Conservation (phyloP, 2,888 invertebrate species). For the Leptogaster cylindrica region DNA sequence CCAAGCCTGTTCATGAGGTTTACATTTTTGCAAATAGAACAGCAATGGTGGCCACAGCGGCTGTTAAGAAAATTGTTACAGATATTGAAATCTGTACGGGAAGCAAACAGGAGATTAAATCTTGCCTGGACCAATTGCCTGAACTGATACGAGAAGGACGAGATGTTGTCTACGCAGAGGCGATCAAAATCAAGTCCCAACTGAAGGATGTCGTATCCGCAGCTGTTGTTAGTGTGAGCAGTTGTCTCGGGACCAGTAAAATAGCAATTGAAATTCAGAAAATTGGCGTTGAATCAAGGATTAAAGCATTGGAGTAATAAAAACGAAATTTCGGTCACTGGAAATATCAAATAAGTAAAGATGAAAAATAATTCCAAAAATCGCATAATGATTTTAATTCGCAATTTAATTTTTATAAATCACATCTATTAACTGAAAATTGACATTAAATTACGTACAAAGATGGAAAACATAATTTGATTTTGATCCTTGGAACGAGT, state of each 20-base stretch:
- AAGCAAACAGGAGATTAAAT: not conserved
- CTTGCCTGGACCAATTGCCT: not conserved
- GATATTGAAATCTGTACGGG: not conserved
- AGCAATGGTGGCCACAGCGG: constrained; percentile 5
- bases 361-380: too few relatives aligned
- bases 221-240: not conserved
- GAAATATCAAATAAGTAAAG: too few relatives aligned
- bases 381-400: too few relatives aligned
- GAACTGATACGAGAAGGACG: not conserved
- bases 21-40: constrained; percentile 7
- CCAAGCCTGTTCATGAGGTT: not conserved
- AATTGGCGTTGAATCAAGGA: not conserved
- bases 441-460: too few relatives aligned
- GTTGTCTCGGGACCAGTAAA: constrained; percentile 1
- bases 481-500: too few relatives aligned
- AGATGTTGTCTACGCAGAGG: not conserved
- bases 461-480: too few relatives aligned
- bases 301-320: constrained; percentile 11
- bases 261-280: constrained; percentile 17
- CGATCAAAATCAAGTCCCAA: not conserved
- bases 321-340: too few relatives aligned
- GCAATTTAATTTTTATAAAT: too few relatives aligned
- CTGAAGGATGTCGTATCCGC: not conserved
- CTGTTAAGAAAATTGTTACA: not conserved
- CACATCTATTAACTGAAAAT: too few relatives aligned